Conservation (phyloP, 2,113 vertebrate genomes). For the Spheniscus mendiculus region DNA sequence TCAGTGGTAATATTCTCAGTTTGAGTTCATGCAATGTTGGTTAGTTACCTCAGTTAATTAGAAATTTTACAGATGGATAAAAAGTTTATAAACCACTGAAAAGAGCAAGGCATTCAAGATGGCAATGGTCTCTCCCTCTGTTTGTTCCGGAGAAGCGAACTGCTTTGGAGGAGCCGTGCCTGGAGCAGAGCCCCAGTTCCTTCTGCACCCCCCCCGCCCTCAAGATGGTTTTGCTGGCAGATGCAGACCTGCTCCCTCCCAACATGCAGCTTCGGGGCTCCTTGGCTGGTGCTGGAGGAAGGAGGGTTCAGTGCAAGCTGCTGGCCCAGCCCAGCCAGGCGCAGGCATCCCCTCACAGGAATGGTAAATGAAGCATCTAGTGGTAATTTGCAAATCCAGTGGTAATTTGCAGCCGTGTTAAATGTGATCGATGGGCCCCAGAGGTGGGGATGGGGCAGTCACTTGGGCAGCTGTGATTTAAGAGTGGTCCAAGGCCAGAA, state of each 20-base stretch:
- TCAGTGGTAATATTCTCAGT: not conserved
- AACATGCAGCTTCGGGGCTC: rapidly evolving
- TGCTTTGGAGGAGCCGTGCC: rapidly evolving
- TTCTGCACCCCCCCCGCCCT: too few relatives aligned
- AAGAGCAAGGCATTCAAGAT: not conserved
- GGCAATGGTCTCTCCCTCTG: not conserved
- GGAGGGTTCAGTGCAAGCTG: not conserved
- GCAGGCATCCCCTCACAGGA: rapidly evolving
- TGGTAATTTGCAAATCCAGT: not conserved
- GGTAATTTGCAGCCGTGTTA: not conserved
- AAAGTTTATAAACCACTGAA: not conserved
- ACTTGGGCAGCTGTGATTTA: not conserved
- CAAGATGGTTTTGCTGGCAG: not conserved
- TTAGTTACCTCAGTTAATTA: slow-evolving; percentile 47
- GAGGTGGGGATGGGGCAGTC: not conserved
- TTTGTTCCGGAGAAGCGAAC: not conserved
- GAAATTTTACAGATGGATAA: slow-evolving; percentile 45
- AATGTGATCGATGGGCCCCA: not conserved
- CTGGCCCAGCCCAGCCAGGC: not conserved
- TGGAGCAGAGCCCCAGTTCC: not conserved
- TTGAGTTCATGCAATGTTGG: not conserved
- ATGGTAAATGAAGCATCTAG: not conserved
- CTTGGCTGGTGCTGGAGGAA: rapidly evolving
- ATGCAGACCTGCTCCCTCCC: rapidly evolving
- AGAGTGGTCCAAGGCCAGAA: not conserved